Conservation (phyloP, 2,797 vertebrate species). For the Pelobates cultripes region DNA sequence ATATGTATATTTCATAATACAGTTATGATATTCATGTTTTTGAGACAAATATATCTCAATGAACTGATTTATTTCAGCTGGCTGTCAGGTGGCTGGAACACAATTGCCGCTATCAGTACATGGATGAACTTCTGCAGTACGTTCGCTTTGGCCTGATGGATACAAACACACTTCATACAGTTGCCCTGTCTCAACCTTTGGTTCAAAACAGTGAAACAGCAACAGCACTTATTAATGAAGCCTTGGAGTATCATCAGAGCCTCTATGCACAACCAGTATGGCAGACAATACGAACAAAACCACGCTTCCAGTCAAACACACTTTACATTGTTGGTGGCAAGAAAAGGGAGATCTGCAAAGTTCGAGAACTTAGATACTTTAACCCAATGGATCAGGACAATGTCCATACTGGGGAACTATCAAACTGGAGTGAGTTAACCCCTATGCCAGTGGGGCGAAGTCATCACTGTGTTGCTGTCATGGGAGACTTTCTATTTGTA, state of each 20-base stretch:
- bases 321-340: slow-evolving; percentile 91
- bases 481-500: slow-evolving; percentile 94
- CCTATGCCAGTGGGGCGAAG: slow-evolving; percentile 91
- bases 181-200: slow-evolving; percentile 83
- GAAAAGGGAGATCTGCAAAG: slow-evolving; percentile 90
- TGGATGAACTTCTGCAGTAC: slow-evolving; percentile 90
- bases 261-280: slow-evolving; percentile 90
- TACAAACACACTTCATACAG: slow-evolving; percentile 81
- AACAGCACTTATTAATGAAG: slow-evolving; percentile 86
- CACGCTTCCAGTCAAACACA: slow-evolving; percentile 89
- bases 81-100: slow-evolving; percentile 93
- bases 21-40: too few species aligned
- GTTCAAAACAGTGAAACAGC: slow-evolving; percentile 84
- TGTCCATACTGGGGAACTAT: slow-evolving; percentile 81
- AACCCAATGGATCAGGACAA: slow-evolving; percentile 87
- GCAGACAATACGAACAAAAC: slow-evolving; percentile 88
- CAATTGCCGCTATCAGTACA: slow-evolving; percentile 88
- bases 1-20: too few species aligned
- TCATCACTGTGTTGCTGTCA: slow-evolving; percentile 91
- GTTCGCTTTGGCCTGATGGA: slow-evolving; percentile 96
- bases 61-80: slow-evolving; percentile 72
- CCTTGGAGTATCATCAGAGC: slow-evolving; percentile 89
- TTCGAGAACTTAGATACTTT: slow-evolving; percentile 90
- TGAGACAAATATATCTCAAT: too few species aligned
- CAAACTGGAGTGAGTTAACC: slow-evolving; percentile 92